phyloP scores from a whole-genome alignment of 2,888 invertebrate genomes.

The Patella ulyssiponensis region DNA sequence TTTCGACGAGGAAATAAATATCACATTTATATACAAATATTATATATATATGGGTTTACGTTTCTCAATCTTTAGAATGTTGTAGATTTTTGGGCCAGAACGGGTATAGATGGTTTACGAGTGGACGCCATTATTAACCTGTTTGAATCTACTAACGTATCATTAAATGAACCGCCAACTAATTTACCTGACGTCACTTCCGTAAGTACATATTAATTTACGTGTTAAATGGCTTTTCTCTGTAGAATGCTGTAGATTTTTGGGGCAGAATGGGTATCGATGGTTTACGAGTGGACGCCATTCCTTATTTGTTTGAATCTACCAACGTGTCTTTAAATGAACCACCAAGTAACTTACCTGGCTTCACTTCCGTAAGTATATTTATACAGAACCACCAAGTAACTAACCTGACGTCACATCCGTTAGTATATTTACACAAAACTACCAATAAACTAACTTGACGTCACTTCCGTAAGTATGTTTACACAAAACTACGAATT shows the following conservation, averaged over 20 bases:
- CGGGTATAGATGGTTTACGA: constrained; percentile 90
- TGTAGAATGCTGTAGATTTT: constrained; percentile 61
- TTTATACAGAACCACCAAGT: too few species aligned
- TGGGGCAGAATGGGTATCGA: constrained; percentile 85
- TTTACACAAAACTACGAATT: too few species aligned
- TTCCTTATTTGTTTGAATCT: constrained; percentile 77
- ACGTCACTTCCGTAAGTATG: too few species aligned
- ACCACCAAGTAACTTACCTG: constrained; percentile 20
- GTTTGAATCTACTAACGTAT: constrained; percentile 61
- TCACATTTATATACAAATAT: too few species aligned
- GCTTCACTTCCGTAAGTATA: too few species aligned
- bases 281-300: constrained; percentile 88
- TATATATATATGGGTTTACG: too few species aligned
- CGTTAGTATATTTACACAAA: too few species aligned
- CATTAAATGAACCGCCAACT: constrained; percentile 44
- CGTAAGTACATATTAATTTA: too few species aligned
- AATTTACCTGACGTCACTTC: background rate
- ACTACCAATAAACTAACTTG: too few species aligned
- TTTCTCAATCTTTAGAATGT: constrained; percentile 20
- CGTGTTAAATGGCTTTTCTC: background rate
- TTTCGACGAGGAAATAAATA: too few species aligned
- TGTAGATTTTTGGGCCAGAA: constrained; percentile 77
- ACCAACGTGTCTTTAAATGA: constrained; percentile 55
- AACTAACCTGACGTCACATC: too few species aligned
- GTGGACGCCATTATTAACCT: constrained; percentile 83